phyloP scores from a whole-genome alignment of 2,888 invertebrate genomes.

The Eretmocerus hayati region DNA sequence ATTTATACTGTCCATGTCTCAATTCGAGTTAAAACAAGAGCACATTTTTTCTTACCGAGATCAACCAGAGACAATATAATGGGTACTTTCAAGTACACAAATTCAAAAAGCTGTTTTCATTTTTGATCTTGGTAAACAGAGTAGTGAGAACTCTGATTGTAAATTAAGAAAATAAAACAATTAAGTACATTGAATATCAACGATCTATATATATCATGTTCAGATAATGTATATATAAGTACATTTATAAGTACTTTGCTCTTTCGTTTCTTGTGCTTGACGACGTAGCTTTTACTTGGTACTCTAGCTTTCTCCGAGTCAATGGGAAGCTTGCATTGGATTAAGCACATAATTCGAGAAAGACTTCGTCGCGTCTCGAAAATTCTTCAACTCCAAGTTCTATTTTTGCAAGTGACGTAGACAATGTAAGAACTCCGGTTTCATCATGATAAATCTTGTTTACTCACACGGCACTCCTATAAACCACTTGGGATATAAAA shows the following conservation, averaged over 20 bases:
- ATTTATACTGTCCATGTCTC: constrained; percentile 9
- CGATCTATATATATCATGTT: constrained; percentile 18
- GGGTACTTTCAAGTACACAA: constrained; percentile 1
- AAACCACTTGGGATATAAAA: too few relatives aligned
- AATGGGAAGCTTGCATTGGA: constrained; percentile 27
- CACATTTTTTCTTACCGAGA: constrained; percentile 6
- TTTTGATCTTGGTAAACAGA: constrained; percentile 9
- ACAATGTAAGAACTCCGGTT: too few relatives aligned
- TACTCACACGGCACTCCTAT: too few relatives aligned
- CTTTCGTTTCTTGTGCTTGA: constrained; percentile 19
- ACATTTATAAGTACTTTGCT: constrained; percentile 19
- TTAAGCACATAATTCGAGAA: constrained; percentile 1
- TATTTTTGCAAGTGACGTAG: too few relatives aligned
- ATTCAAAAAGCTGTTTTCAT: constrained; percentile 7
- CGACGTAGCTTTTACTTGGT: constrained; percentile 15
- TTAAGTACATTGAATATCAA: constrained; percentile 38
- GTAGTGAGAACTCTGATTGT: constrained; percentile 8
- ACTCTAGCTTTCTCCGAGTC: constrained; percentile 26
- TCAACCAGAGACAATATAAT: constrained; percentile 10
- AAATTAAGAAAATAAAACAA: constrained; percentile 21
- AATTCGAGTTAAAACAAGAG: constrained; percentile 9
- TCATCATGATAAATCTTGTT: too few relatives aligned
- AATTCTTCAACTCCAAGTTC: too few relatives aligned
- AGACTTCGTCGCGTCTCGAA: constrained; percentile 12
- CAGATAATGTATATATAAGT: constrained; percentile 18